Conservation (phyloP, 2,113 vertebrate species). For the Eupsittula cactorum region DNA sequence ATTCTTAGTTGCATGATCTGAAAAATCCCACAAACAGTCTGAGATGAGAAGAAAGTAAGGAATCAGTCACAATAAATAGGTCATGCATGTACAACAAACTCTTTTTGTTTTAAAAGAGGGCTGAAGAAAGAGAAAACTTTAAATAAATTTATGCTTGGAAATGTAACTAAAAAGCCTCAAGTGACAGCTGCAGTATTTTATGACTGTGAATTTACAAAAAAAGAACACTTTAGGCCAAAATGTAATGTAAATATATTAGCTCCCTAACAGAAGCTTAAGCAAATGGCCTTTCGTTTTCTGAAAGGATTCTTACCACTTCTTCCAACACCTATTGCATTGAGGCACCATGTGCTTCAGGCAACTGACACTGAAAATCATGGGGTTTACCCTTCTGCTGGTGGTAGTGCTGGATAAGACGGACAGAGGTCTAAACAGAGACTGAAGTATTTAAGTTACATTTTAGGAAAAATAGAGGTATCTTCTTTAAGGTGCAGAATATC, state of each 20-base stretch:
- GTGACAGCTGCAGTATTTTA: neutral
- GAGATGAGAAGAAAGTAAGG: neutral
- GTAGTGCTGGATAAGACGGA: neutral
- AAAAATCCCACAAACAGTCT: neutral
- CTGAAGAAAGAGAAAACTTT: neutral
- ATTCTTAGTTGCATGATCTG: neutral
- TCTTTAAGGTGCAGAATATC: neutral
- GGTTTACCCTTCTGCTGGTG: neutral
- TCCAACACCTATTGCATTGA: neutral
- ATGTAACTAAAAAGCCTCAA: neutral
- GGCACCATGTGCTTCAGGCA: neutral
- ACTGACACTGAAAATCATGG: rapidly evolving
- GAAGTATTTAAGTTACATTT: neutral
- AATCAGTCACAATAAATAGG: neutral
- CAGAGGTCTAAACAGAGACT: neutral
- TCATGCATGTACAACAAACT: neutral
- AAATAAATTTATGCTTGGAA: neutral
- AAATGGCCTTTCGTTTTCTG: neutral
- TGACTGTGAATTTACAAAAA: neutral
- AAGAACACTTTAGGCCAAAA: neutral
- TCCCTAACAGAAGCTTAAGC: neutral
- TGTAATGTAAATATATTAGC: neutral
- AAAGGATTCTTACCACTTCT: neutral
- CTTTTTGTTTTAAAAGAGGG: neutral
- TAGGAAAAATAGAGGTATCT: neutral